Percentiles rank a stretch among this genome's conserved stretches.
phyloP scores from a whole-genome alignment of 2,888 invertebrate species.

The Parnassius glacialis region DNA sequence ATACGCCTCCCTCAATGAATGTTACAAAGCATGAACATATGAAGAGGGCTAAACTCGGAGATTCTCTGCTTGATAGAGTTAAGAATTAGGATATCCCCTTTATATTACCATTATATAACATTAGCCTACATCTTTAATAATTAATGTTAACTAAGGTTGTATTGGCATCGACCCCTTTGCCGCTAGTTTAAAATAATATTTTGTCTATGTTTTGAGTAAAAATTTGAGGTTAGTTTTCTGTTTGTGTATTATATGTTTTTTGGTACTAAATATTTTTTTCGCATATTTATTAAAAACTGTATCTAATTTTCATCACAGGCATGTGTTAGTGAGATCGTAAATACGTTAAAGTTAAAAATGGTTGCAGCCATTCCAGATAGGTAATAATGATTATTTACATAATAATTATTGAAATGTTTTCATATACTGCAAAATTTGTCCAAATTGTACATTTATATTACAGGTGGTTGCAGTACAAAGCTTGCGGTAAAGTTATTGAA shows the following conservation, averaged over 20 bases:
- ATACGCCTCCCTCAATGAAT: too few relatives aligned
- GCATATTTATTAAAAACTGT: neutral
- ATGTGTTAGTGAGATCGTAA: neutral
- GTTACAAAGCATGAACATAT: too few relatives aligned
- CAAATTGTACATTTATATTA: slow-evolving; percentile 39
- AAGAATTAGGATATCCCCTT: too few relatives aligned
- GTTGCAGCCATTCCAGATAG: slow-evolving; percentile 31
- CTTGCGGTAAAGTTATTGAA: slow-evolving; percentile 83
- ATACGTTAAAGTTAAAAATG: slow-evolving; percentile 24
- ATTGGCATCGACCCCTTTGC: too few relatives aligned
- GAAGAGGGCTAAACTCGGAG: too few relatives aligned
- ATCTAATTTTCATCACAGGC: neutral
- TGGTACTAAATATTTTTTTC: neutral
- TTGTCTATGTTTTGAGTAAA: too few relatives aligned
- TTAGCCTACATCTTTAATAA: too few relatives aligned
- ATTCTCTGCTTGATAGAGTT: too few relatives aligned
- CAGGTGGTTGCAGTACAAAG: slow-evolving; percentile 84
- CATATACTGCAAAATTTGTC: neutral
- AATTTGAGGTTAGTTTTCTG: slow-evolving; percentile 18
- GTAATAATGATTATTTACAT: slow-evolving; percentile 17
- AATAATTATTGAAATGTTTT: neutral
- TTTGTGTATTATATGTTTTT: slow-evolving; percentile 3
- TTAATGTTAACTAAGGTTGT: too few relatives aligned
- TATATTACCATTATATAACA: too few relatives aligned
- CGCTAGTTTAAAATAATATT: too few relatives aligned